Base-by-base conservation (phyloP, 2,797 vertebrate genomes). In the Dipus sagitta region DNA sequence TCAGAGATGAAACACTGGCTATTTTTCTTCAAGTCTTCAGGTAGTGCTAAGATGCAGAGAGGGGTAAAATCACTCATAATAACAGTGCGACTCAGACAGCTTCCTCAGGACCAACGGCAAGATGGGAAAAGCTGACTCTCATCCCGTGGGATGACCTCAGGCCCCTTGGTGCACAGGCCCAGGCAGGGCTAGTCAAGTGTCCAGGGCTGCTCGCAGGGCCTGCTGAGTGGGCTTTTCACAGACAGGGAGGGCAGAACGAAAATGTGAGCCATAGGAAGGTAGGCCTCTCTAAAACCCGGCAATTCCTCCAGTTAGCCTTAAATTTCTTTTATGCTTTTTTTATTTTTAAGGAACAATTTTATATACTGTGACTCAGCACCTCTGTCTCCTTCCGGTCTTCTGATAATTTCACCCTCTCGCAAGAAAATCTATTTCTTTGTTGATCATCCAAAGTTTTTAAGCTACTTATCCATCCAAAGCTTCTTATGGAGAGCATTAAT, bases 341-440 rank as follows among this genome's bases (percentile, higher is more conserved):
- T 47, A 47, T 90, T 28, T 92, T 91, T 87, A 82, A 62, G 81
- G 54, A 87, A 96, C 67, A 76, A 42, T 93, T 94, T 89, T 90
- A 70, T 81, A n/a, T 71, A n/a, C 80, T 17, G 42, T 97, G 97
- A 96, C 85, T 96, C 94, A 95, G 85, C 18, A 3, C 68, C 28
- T 92, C 90, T 24, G 21, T 60, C 74, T 93, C 68, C 91, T 93
- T 96, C 96, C 95, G 90, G 76, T 88, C 68, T 93, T 67, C 93
- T 83, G 84, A 93, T 34, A 88, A 81, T 70, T 90, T 96, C 86
- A 64, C 38, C 38, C 77, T 84, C 68, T 52, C 70, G 13, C 60
- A 89, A 80, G 94, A 97, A 96, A 95, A 97, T 93, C 95, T 95
- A 96, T 94, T 95, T 97, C 97, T 97, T 97, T 96, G 94, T 96